Base-by-base conservation (phyloP, 2,888 invertebrate species). In the Agonopterix arenella region DNA sequence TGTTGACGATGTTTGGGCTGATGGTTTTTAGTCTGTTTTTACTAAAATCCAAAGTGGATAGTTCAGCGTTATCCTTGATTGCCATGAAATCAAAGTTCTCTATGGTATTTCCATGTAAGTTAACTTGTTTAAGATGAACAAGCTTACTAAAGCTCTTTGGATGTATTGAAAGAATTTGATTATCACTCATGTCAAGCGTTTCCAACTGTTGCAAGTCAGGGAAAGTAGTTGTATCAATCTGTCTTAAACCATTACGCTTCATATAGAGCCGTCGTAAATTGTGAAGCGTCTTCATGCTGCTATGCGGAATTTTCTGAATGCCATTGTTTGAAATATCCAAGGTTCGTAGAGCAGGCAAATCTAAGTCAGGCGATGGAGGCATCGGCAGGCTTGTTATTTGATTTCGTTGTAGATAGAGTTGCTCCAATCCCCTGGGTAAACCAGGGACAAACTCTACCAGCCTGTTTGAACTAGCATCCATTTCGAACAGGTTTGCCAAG, bases 381-480 rank as follows among this genome's bases (percentile, higher is more conserved):
- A 83, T 73, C 5, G 95, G 95, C 44, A 96, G 76, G 43, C 80
- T 84, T 4, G 91, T 85, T 49, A 96, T 94, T 61, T 93, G 91
- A 75, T 96, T 96, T 66, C 90, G 91, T 47, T 93, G 84, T 67
- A 95, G 76, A 68, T 93, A 92, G 18, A 96, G 79, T 57, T 95
- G 92, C 71, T 96, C 96, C 47, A 96, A 84, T 43, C 93, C 94
- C 60, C 93, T 89, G 0, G 96, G 96, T 48, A 96, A 79, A 0
- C 95, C 95, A 1, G 94, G 93, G n/a, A 95, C 91, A 56, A 96
- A 91, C 64, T 94, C 93, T n/a, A 92, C 79, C 53, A 96, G 71
- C 51, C 91, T 90, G 73, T 96, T 97, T 57, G 89, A 88, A 62
- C 94, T 94, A 0, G 93, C 90, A 70, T 96, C 96, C 28, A 97